Evolutionary conservation across 2,797 vertebrate genomes (phyloP), one percentile per base, ranked within the genome.

Genomic region (Xiphophorus birchmanni): DNA sequence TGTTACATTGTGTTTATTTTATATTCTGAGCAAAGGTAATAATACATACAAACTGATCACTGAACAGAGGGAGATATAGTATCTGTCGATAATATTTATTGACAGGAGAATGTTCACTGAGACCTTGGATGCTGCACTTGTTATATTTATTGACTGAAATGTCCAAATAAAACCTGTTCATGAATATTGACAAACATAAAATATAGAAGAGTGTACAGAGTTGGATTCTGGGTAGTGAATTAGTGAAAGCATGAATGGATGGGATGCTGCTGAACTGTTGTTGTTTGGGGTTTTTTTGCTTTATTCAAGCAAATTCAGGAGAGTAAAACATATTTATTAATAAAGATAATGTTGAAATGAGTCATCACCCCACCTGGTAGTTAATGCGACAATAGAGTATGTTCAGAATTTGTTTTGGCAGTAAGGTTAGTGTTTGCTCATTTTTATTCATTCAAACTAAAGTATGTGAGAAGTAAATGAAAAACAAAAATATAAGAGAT

Each of bases 101-200:
- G 80, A 80, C 50, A 81, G 42, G 45, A 77, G 47, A 12, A 72
- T 82, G 69, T 91, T 87, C 83, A 76, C 82, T 56, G 76, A 92
- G 82, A 88, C 86, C 84, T 87, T 87, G 88, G 84, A 45, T 84
- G 80, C 81, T 86, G 80, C 88, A 74, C 76, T 82, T 79, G 82
- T 80, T 88, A 93, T 90, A 88, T 88, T 40, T 93, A 93, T 92
- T 91, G 91, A 87, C 80, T 83, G 84, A 85, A 79, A 75, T 82
- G 83, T 89, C 93, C 78, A 92, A 80, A 93, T 93, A 88, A 91
- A 84, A 78, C 77, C 73, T 45, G 52, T 77, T 76, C 87, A 88
- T 89, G 83, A 90, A 91, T 93, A 91, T 92, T 89, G 91, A 92
- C 76, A 5, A 23, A 42, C 21, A 29, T 89, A 78, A 87, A 88